These are phyloP conservation scores for Charadrius vociferus DNA, from an alignment of 2,113 vertebrate species.

Conservation along the genomic window DNA sequence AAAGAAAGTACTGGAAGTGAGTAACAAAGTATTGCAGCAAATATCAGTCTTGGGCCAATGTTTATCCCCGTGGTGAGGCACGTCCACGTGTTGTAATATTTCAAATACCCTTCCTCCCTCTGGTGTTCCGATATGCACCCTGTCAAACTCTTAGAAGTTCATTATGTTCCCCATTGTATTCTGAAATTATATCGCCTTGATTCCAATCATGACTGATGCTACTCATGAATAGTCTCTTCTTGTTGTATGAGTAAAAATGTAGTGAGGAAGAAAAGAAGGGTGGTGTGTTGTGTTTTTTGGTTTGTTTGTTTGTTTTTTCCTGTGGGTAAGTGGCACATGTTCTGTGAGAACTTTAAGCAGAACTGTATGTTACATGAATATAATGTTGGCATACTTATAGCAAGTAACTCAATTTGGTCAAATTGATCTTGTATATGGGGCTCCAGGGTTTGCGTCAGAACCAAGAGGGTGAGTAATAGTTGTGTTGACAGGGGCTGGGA, in stretches of 20 bases:
- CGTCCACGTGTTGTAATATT: not conserved
- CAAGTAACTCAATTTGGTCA: not conserved
- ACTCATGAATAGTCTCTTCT: not conserved
- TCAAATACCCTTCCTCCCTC: not conserved
- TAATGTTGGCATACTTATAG: not conserved
- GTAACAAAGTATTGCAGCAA: not conserved
- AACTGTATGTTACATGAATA: not conserved
- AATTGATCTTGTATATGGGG: not conserved
- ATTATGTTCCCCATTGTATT: not conserved
- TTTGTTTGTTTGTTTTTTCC: not conserved
- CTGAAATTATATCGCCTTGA: not conserved
- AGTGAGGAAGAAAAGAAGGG: not conserved
- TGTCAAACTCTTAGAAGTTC: not conserved
- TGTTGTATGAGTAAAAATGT: not conserved
- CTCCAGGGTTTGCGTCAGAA: not conserved
- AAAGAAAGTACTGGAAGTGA: not conserved
- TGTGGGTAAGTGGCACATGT: not conserved
- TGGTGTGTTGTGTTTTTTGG: not conserved
- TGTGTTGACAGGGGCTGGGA: not conserved
- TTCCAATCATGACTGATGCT: not conserved
- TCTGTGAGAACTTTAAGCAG: not conserved
- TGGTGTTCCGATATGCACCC: fast-evolving
- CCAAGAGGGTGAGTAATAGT: fast-evolving
- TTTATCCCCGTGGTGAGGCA: not conserved
- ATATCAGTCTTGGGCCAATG: not conserved